A percentile compares a stretch with the other conserved stretches of the same genome.
Conservation (phyloP, 2,113 vertebrate genomes). For the Origma solitaria region DNA sequence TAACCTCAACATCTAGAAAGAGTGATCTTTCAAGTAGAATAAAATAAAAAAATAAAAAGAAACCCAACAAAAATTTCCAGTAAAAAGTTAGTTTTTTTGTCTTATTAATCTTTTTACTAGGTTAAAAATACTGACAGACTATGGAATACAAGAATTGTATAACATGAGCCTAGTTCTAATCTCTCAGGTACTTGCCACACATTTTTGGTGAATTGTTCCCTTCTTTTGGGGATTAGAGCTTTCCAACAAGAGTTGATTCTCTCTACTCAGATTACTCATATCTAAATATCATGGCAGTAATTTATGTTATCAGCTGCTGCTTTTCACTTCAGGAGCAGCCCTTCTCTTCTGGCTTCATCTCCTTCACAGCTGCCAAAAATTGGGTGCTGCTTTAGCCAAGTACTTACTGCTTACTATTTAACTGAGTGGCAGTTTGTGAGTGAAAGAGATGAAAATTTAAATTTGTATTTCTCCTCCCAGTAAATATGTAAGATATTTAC, state of each 20-base stretch:
- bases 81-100: neutral
- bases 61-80: neutral
- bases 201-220: neutral
- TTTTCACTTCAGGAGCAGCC: neutral
- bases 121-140: neutral
- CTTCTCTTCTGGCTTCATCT: neutral
- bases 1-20: neutral
- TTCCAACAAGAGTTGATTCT: neutral
- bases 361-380: neutral
- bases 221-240: neutral
- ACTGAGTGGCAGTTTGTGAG: neutral
- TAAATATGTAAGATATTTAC: neutral
- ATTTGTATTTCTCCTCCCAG: fast-evolving
- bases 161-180: neutral
- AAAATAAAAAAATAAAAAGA: neutral
- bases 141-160: neutral
- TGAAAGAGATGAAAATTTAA: neutral
- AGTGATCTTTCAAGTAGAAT: neutral
- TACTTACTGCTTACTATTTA: neutral
- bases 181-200: neutral
- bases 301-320: neutral
- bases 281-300: neutral
- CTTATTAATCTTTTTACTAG: neutral
- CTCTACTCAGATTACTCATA: neutral
- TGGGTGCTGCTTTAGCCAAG: neutral